Base-by-base conservation (phyloP, 2,113 vertebrate genomes). In the Sterrhoptilus dennistouni region DNA sequence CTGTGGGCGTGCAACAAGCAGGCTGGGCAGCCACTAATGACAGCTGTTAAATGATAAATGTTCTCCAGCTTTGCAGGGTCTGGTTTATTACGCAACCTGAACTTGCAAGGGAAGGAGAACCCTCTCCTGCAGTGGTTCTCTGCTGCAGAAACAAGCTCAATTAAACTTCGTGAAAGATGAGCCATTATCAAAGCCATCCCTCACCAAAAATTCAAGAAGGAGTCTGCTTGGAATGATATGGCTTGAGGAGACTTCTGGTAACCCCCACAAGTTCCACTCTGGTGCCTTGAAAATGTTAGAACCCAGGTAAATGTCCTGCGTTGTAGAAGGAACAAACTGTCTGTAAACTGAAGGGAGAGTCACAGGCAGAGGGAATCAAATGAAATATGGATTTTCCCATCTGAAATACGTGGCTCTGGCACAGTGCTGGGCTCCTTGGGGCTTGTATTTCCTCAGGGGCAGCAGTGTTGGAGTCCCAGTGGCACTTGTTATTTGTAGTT, bases 401-500 rank as follows among this genome's bases (percentile, higher is more conserved):
- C 36, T 75, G 40, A 82, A 76, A 52, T n/a, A 50, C 10, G 0
- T 4, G 54, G 33, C 42, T 91, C 15, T 42, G 53, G 53, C 77
- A 70, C 4, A 5, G 64, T 38, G 74, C 89, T 72, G 70, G 14
- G 53, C n/a, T 89, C 35, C 78, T 28, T 75, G 82, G 53, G 69
- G 18, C 59, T 64, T 66, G 35, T 71, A 38, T 87, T 81, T 95
- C 85, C 86, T 82, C 63, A 23, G 70, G 40, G 78, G 23, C 50
- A 83, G 65, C 57, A 83, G 36, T 18, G 21, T 5, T 76, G 71
- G 70, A 80, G 42, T 42, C 84, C 54, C 61, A 87, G 31, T 31
- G 15, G 33, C 74, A 87, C 70, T 79, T 90, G 66, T 60, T 84
- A 87, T 87, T 95, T 96, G 78, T 85, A 52, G 66, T 59, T 90